Evolutionary conservation across 2,888 invertebrate genomes (phyloP).

Genomic region (Lordiphosa fenestrarum): DNA sequence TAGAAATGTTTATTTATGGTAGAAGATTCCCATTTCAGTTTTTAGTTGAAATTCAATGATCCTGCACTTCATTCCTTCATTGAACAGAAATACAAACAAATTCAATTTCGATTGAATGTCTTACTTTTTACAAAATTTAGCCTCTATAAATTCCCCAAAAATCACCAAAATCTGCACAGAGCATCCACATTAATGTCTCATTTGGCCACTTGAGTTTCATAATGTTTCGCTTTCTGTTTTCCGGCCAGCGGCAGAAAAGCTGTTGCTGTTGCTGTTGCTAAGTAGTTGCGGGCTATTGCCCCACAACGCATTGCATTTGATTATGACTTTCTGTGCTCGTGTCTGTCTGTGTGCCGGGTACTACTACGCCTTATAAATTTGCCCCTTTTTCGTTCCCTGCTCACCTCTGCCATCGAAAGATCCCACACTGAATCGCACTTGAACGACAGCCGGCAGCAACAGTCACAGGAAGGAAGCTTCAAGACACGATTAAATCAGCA

Average conservation of each 20-base stretch:
- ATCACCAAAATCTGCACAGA: neutral
- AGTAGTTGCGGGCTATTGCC: constrained; percentile 63
- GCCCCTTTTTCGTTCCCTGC: constrained; percentile 18
- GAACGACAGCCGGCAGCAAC: constrained; percentile 39
- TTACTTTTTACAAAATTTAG: too few relatives aligned
- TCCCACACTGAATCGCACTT: neutral
- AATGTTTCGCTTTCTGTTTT: constrained; percentile 32
- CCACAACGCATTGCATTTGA: constrained; percentile 70
- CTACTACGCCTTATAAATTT: constrained; percentile 59
- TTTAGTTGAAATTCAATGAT: too few relatives aligned
- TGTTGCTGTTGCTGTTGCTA: constrained; percentile 58
- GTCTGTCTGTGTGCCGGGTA: constrained; percentile 28
- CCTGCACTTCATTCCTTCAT: too few relatives aligned
- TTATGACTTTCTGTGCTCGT: constrained; percentile 48
- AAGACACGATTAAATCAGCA: constrained; percentile 74
- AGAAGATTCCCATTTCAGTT: too few relatives aligned
- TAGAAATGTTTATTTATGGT: too few relatives aligned
- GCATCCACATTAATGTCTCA: constrained; percentile 15
- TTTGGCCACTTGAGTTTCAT: constrained; percentile 25
- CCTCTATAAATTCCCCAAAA: too few relatives aligned
- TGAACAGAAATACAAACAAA: too few relatives aligned
- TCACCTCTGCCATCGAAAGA: constrained; percentile 4
- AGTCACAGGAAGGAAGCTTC: constrained; percentile 72
- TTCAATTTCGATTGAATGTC: too few relatives aligned
- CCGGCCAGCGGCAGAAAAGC: constrained; percentile 13